Base-by-base conservation (phyloP, 2,797 vertebrate genomes). In the Orestias chungarensis region DNA sequence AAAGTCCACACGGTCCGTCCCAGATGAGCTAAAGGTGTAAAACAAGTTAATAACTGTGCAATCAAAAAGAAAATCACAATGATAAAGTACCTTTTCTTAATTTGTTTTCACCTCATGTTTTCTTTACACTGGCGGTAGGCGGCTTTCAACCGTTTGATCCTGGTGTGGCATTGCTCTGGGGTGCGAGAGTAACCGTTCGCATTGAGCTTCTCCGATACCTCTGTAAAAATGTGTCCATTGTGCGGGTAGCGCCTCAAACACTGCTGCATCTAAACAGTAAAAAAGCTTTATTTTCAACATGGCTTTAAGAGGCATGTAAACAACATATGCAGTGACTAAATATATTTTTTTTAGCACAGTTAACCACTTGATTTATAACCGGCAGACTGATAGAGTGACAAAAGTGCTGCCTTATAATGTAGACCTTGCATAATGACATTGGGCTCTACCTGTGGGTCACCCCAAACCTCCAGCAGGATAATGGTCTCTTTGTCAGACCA, bases 391-490 rank as follows among this genome's bases (percentile, higher is more conserved):
- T 20, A 49, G 46, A 25, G 1, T n/a, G n/a, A 50, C 49, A 25
- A 9, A 20, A 25, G n/a, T 10, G n/a, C 23, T 50, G 49, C 9
- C 10, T 3, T 3, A 38, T 18, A 35, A 35, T 10, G 8, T 23
- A 7, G 38, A 18, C 20, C 25, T 40, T 0, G 3, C 4, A 31
- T 52, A 5, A 0, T 49, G 9, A 29, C 31, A 27, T 33, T n/a
- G 17, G 29, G 17, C 20, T 33, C 27, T 50, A 80, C 92, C 89
- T 92, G 90, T 15, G 85, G 59, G 43, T 94, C 88, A 18, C 94
- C 93, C 94, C 94, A 94, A 71, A 93, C 80, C 83, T 94, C 93
- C 74, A 94, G 84, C 4, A 94, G 93, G 71, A 93, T 92, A 74
- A 94, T 68, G 8, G 94, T 94, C 84, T 94, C 94, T 50, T 90